These are phyloP conservation scores for Serilophus lunatus DNA, from an alignment of 2,113 vertebrate genomes.

Conservation along the genomic window DNA sequence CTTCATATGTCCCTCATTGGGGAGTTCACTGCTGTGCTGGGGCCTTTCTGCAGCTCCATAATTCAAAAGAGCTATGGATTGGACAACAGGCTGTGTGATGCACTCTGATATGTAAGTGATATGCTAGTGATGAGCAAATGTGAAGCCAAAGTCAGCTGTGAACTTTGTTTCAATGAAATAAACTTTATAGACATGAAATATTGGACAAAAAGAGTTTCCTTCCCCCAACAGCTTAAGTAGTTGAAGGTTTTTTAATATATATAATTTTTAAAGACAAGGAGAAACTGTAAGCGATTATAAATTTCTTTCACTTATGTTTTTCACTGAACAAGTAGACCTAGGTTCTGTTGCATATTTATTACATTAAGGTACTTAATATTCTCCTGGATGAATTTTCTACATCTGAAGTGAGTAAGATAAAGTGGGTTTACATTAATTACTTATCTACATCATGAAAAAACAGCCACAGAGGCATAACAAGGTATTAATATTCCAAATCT, in stretches of 20 bases:
- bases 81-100: neutral
- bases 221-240: neutral
- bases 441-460: neutral
- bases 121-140: neutral
- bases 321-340: neutral
- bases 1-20: rapidly evolving
- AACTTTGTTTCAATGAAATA: neutral
- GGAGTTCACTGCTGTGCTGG: neutral
- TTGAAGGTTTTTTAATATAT: neutral
- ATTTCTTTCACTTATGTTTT: neutral
- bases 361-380: neutral
- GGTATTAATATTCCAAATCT: neutral
- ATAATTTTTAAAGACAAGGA: neutral
- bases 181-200: neutral
- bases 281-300: neutral
- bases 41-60: neutral
- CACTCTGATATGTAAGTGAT: neutral
- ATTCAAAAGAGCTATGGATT: neutral
- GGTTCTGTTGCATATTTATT: neutral
- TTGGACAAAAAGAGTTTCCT: neutral
- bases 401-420: neutral
- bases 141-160: neutral
- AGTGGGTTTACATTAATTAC: neutral
- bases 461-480: neutral
- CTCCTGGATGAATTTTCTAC: neutral